phyloP scores from a whole-genome alignment of 2,888 invertebrate genomes.

The Neoaliturus tenellus region DNA sequence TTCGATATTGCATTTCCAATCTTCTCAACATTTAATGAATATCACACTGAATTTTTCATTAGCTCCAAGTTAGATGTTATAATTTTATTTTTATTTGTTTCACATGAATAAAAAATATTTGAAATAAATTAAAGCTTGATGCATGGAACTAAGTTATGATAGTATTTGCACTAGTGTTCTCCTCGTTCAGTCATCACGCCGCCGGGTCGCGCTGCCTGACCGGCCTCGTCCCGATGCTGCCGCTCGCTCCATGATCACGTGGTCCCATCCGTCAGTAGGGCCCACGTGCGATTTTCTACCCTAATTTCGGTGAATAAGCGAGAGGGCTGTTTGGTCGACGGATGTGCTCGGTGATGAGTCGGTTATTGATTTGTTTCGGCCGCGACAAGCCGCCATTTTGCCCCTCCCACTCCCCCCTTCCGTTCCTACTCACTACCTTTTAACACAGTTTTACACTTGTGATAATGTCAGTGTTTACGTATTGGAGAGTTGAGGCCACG shows the following conservation, averaged over 20 bases:
- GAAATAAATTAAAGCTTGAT: no score
- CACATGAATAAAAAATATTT: no score
- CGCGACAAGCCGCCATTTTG: constrained; percentile 56
- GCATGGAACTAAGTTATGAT: no score
- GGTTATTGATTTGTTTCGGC: constrained; percentile 54
- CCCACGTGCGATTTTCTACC: neutral
- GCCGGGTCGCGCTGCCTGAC: no score
- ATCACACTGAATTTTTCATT: no score
- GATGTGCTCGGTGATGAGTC: constrained; percentile 43
- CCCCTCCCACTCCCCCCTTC: constrained; percentile 17
- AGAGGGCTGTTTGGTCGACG: constrained; percentile 5
- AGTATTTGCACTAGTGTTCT: no score
- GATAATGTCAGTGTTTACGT: constrained; percentile 6
- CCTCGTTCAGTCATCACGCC: no score
- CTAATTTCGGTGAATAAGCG: neutral
- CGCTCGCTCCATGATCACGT: neutral
- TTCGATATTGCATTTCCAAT: no score
- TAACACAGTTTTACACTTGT: constrained; percentile 37
- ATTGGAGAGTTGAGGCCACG: neutral
- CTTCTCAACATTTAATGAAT: no score
- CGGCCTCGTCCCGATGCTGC: no score
- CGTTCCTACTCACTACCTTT: constrained; percentile 40
- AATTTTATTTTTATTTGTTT: no score
- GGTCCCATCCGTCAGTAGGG: neutral
- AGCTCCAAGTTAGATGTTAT: no score